phyloP scores from a whole-genome alignment of 2,113 vertebrate species.

The Mirounga angustirostris region DNA sequence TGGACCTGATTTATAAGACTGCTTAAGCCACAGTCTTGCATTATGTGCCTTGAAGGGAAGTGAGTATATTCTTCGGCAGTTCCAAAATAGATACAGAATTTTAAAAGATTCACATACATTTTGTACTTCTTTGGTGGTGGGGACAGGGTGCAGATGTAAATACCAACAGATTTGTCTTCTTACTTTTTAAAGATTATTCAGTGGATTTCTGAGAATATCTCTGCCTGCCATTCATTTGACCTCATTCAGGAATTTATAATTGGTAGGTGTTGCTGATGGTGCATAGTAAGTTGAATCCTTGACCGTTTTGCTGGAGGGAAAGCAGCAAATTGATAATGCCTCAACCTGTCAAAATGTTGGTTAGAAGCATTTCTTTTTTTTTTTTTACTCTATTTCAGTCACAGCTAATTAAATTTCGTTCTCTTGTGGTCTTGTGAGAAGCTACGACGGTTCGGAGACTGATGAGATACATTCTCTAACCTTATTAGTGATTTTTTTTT shows the following conservation, averaged over 20 bases:
- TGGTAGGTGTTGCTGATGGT: conserved; percentile 88
- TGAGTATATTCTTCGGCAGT: background rate
- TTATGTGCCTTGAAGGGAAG: background rate
- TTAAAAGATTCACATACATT: background rate
- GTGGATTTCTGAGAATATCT: conserved; percentile 94
- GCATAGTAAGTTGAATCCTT: background rate
- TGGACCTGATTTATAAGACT: conserved; percentile 8
- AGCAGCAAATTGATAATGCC: conserved; percentile 20
- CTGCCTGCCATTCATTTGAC: conserved; percentile 92
- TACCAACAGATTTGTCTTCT: conserved; percentile 63
- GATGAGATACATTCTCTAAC: conserved; percentile 51
- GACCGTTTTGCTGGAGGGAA: conserved; percentile 57
- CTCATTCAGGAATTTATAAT: conserved; percentile 97
- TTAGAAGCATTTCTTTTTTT: background rate
- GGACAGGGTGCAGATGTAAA: background rate
- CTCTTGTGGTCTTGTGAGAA: conserved; percentile 71
- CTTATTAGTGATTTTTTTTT: conserved; percentile 43
- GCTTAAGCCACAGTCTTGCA: background rate
- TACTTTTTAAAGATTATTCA: conserved; percentile 90
- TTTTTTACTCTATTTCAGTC: background rate
- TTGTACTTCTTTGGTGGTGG: background rate
- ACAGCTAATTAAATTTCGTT: conserved; percentile 74
- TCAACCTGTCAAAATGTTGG: conserved; percentile 23
- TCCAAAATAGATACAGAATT: conserved; percentile 45
- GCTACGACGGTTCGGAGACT: conserved; percentile 37